Conservation (phyloP, 1,140 invertebrate genomes). For the Drosophila tani region DNA sequence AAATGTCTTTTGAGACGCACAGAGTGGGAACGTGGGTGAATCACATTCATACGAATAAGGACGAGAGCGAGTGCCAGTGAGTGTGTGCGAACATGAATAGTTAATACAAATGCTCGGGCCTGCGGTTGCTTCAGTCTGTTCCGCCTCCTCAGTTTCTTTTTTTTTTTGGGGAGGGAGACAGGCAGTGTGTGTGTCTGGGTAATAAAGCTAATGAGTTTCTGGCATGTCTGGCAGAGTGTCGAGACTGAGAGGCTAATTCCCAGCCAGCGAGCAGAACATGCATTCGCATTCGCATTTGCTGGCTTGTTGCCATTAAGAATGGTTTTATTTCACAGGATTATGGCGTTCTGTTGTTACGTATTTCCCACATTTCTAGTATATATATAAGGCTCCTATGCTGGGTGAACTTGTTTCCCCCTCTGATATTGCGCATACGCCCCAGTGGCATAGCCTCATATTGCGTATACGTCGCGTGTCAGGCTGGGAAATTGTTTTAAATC, state of each 20-base stretch:
- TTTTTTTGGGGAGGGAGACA: not conserved
- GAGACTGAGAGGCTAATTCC: constrained; percentile 48
- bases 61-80: constrained; percentile 7
- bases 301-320: constrained; percentile 54
- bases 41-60: not conserved
- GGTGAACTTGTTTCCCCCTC: not conserved
- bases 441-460: constrained; percentile 14
- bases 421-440: constrained; percentile 32
- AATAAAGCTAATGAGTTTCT: constrained; percentile 77
- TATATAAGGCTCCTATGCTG: not conserved
- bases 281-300: constrained; percentile 42
- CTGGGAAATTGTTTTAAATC: constrained; percentile 62
- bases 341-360: constrained; percentile 44
- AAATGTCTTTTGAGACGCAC: constrained; percentile 48
- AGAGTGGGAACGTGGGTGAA: constrained; percentile 4
- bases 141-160: constrained; percentile 16
- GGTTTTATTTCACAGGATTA: constrained; percentile 62
- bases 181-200: constrained; percentile 31
- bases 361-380: constrained; percentile 10
- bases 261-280: constrained; percentile 37
- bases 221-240: constrained; percentile 55
- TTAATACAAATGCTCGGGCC: constrained; percentile 64
- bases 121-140: constrained; percentile 11
- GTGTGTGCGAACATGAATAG: constrained; percentile 66
- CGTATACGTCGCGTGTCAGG: constrained; percentile 12